Percentiles rank a stretch among this genome's conserved stretches.
Conservation (phyloP, 2,888 invertebrate genomes). For the Tachina lurida region DNA sequence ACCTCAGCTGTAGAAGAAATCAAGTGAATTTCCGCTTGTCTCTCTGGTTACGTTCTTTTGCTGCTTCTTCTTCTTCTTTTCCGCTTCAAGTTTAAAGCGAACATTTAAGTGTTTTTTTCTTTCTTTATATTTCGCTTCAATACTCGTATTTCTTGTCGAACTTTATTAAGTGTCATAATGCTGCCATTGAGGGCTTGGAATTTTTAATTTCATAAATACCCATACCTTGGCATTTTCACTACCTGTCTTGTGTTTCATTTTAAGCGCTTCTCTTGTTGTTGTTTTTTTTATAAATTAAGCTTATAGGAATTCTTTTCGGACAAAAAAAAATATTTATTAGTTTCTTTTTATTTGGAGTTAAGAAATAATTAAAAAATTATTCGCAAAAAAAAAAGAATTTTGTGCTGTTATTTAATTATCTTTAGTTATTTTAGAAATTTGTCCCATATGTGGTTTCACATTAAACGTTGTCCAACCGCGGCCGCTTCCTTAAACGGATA, state of each 20-base stretch:
- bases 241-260: neutral
- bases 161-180: constrained; percentile 49
- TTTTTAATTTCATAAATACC: neutral
- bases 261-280: neutral
- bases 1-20: constrained; percentile 5
- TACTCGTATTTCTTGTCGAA: neutral
- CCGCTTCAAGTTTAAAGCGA: constrained; percentile 11
- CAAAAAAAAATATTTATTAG: constrained; percentile 4
- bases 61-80: constrained; percentile 2
- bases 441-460: neutral
- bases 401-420: neutral
- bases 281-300: neutral
- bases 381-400: neutral
- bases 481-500: neutral
- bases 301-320: neutral
- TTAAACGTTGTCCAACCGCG: neutral
- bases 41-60: neutral
- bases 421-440: neutral
- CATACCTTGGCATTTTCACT: neutral
- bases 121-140: neutral
- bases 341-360: neutral
- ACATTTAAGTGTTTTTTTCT: neutral
- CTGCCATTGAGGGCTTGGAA: constrained; percentile 37
- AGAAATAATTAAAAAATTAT: neutral
- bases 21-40: constrained; percentile 53